Conservation (phyloP, 2,797 vertebrate species). For the Chaenodraco wilsoni region DNA sequence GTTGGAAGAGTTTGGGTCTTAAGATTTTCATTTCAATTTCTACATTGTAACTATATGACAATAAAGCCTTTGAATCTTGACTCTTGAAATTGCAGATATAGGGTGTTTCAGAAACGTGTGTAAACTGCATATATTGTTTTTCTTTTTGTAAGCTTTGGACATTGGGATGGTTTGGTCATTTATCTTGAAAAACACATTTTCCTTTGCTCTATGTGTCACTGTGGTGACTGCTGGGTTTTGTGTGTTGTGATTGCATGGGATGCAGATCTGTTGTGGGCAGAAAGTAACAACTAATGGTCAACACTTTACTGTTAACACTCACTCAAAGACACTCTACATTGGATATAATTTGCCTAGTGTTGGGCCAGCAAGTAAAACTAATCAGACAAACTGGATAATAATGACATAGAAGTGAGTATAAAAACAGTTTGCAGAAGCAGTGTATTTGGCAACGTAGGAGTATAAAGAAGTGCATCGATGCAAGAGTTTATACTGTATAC, state of each 20-base stretch:
- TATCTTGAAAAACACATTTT: conserved; percentile 8
- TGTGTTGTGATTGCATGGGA: not conserved
- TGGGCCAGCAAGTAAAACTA: not conserved
- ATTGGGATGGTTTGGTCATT: conserved; percentile 3
- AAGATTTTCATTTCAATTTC: too few species aligned
- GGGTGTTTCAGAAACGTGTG: not conserved
- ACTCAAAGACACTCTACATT: not conserved
- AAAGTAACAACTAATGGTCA: conserved; percentile 8
- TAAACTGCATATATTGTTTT: not conserved
- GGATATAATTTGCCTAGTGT: not conserved
- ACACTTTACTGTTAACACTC: not conserved
- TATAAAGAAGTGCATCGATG: not conserved
- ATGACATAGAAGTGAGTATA: not conserved
- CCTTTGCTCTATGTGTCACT: not conserved
- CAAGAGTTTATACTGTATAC: not conserved
- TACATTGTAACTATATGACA: too few species aligned
- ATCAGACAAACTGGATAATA: not conserved
- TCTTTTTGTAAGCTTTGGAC: conserved; percentile 4
- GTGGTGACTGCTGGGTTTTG: not conserved
- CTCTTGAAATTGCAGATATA: too few species aligned
- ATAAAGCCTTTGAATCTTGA: too few species aligned
- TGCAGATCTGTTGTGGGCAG: not conserved
- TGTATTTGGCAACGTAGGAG: not conserved
- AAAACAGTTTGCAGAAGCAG: not conserved
- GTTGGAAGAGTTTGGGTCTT: too few species aligned